Percentiles rank a stretch among this genome's conserved stretches.
These are phyloP conservation scores for Microcaecilia unicolor DNA, from an alignment of 2,797 vertebrate genomes.

Conservation along the genomic window DNA sequence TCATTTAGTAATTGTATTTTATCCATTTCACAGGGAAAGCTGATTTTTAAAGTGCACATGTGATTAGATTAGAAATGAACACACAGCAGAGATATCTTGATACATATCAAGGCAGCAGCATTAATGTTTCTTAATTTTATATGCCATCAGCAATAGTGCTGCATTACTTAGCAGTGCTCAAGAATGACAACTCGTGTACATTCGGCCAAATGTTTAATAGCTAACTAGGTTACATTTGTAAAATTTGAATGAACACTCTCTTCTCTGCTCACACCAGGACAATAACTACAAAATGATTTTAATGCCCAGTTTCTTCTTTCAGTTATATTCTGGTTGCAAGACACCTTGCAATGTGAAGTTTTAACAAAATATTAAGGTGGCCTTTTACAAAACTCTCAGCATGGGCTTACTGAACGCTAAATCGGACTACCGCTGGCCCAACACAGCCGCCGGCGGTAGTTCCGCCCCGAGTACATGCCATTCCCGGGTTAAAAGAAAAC, in stretches of 20 bases:
- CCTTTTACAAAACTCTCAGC: too few relatives aligned
- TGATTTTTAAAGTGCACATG: conserved; percentile 45
- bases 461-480: too few relatives aligned
- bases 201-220: conserved; percentile 11
- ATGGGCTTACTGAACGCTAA: too few relatives aligned
- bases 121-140: conserved; percentile 20
- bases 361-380: too few relatives aligned
- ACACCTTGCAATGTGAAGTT: too few relatives aligned
- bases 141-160: conserved; percentile 12
- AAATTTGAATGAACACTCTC: not conserved
- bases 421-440: too few relatives aligned
- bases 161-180: too few relatives aligned
- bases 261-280: not conserved
- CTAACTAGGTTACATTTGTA: conserved; percentile 7
- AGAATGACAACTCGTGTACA: conserved; percentile 5
- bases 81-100: conserved; percentile 24
- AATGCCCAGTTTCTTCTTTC: conserved; percentile 16
- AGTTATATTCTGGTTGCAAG: conserved; percentile 1
- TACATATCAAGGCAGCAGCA: conserved; percentile 42
- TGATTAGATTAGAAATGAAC: conserved; percentile 67
- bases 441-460: too few relatives aligned
- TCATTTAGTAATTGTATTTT: conserved; percentile 65
- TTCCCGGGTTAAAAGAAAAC: too few relatives aligned
- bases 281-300: conserved; percentile 14
- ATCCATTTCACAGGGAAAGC: conserved; percentile 43